Base-by-base conservation (phyloP, 2,797 vertebrate genomes). In the Oreochromis grahami region DNA sequence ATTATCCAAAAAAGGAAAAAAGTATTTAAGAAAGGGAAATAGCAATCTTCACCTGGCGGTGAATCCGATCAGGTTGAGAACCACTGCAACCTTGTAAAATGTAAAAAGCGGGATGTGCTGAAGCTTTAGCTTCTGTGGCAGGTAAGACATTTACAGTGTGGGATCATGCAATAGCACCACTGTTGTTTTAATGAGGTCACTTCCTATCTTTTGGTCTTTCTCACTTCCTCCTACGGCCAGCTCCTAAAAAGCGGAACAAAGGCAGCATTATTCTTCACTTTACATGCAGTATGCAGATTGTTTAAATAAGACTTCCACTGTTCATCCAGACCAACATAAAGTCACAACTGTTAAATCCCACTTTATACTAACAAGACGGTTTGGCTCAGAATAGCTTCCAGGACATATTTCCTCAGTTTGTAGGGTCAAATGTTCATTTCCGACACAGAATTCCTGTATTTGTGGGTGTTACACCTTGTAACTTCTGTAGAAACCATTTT, bases 81-180 rank as follows among this genome's bases (percentile, higher is more conserved):
- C 82, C 68, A 86, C 5, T 74, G 43, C 26, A 50, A 6, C 70
- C 45, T 26, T 26, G 24, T 26, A 76, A 84, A 76, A 79, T 76
- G 6, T 84, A 84, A 84, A 34, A 84, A 78, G 26, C 77, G 50
- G 52, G 88, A 82, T 63, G 82, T 85, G 84, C 82, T 84, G 77
- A 91, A 90, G 88, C 89, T 82, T 83, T 85, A 86, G 87, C 87
- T 89, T 88, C 80, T 51, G 60, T 87, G 82, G 80, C 77, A 91
- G 82, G 56, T 84, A 68, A 90, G 87, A 92, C 88, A 90, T 90
- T 96, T 97, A 98, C 97, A 97, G 97, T 98, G 97, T 96, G 95
- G 94, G 68, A 97, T 97, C 96, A 97, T 94, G 97, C 97, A 97
- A 96, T 99, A 99, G 98, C 98, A 98, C 98, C 98, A 97, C 90